Evolutionary conservation across 2,797 vertebrate genomes (phyloP).

Genomic region (Jordanella pulchra): DNA sequence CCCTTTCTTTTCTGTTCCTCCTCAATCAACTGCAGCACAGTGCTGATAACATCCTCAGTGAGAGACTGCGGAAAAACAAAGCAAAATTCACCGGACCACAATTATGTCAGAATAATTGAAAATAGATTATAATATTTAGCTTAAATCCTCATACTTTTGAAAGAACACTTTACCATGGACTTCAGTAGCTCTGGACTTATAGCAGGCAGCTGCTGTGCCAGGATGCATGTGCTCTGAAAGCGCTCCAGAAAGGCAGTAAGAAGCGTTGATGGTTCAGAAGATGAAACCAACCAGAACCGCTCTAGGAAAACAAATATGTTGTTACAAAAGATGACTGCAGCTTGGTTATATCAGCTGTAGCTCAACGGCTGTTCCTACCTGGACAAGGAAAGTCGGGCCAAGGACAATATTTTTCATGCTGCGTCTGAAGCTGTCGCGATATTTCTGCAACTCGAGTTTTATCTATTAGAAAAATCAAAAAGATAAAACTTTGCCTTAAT

Average conservation of each 20-base stretch:
- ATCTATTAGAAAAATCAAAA: conserved; percentile 78
- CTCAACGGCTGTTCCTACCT: conserved; percentile 75
- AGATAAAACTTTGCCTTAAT: conserved; percentile 8
- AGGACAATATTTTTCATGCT: conserved; percentile 95
- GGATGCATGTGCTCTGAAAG: conserved; percentile 86
- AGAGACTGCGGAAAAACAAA: conserved; percentile 76
- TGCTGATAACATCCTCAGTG: conserved; percentile 87
- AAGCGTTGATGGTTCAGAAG: conserved; percentile 85
- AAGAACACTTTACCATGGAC: conserved; percentile 82
- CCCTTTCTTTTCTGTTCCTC: conserved; percentile 82
- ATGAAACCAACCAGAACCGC: conserved; percentile 87
- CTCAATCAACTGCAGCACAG: conserved; percentile 85
- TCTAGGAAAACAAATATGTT: conserved; percentile 73
- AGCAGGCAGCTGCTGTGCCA: conserved; percentile 91
- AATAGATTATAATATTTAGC: neutral
- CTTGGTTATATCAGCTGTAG: neutral
- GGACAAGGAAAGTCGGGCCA: conserved; percentile 96
- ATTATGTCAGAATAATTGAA: neutral
- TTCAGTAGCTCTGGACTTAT: conserved; percentile 89
- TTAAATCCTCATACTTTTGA: neutral
- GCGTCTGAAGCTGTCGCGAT: conserved; percentile 83
- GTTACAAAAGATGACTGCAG: neutral
- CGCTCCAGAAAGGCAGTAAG: conserved; percentile 86
- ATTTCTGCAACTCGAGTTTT: conserved; percentile 87
- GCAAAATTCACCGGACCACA: neutral